Base-by-base conservation (phyloP, 2,797 vertebrate species). In the Xenops minutus region DNA sequence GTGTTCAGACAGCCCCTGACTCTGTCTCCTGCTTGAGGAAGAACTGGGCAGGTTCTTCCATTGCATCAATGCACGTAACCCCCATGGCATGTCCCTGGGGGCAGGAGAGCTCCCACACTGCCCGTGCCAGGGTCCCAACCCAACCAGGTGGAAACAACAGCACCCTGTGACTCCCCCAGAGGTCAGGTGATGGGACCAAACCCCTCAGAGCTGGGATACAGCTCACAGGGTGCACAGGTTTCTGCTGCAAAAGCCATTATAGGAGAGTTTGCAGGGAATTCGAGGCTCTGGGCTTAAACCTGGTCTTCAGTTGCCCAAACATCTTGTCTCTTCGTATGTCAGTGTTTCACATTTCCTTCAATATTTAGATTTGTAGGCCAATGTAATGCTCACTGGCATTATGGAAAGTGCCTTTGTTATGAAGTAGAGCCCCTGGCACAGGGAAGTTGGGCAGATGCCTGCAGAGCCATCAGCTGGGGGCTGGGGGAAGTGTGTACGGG, bases 31-130 rank as follows among this genome's bases (percentile, higher is more conserved):
- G 52, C 8, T 4, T 18, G 44, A 74, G 49, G 54, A 81, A 67
- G 66, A 78, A 9, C n/a, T 1, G 5, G 15, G 10, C 14, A 34
- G 24, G 39, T 46, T 80, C 41, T 54, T 69, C 36, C n/a, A 39
- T 12, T 6, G 0, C n/a, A 43, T 20, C 44, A 55, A 9, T 6
- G 26, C 44, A n/a, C 3, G 0, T 20, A 84, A 52, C 12, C 36
- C 17, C 7, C 67, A 61, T 0, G 4, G 16, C 23, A 37, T 0
- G 5, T 4, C 9, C 0, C 0, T 1, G 2, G 37, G 37, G 49
- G 55, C 52, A 56, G 46, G 39, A 77, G 64, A 7, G 21, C 17
- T 77, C 37, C 36, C 7, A 4, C 21, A 11, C 10, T 29, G 71
- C 20, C 55, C 37, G 11, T 23, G 66, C 17, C 59, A 72, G 22